Percentiles rank a stretch among this genome's conserved stretches.
These are phyloP conservation scores for Peromyscus melanophrys DNA, from an alignment of 2,797 vertebrate species.

Conservation along the genomic window DNA sequence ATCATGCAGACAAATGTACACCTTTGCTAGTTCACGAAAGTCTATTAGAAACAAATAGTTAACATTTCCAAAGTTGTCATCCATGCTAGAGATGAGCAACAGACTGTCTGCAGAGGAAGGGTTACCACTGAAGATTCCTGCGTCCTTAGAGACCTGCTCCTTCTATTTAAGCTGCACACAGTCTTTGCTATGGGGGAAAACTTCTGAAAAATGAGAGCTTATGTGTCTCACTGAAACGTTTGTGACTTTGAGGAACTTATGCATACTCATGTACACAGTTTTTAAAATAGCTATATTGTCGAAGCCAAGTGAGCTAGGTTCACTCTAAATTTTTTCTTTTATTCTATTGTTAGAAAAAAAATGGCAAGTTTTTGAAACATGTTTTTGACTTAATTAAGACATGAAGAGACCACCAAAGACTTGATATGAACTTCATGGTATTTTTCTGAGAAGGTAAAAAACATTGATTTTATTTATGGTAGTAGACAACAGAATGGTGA, in stretches of 20 bases:
- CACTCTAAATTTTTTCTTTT: neutral
- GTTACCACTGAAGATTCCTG: neutral
- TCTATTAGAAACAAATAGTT: neutral
- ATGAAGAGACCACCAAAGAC: neutral
- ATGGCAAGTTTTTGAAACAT: neutral
- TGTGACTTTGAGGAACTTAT: neutral
- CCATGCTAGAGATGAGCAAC: neutral
- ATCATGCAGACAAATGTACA: neutral
- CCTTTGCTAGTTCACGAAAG: neutral
- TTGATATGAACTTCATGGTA: neutral
- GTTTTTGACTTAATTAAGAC: neutral
- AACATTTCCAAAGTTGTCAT: neutral
- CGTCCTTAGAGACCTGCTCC: neutral
- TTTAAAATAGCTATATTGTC: neutral
- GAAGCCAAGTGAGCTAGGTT: neutral
- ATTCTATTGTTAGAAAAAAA: neutral
- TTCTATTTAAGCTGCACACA: neutral
- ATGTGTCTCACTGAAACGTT: neutral
- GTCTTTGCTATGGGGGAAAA: neutral
- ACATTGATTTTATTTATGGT: neutral
- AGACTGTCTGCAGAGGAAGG: fast-evolving
- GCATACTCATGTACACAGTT: neutral
- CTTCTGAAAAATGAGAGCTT: neutral
- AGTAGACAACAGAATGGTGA: neutral
- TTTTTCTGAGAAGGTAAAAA: neutral